A percentile compares a stretch with the other conserved stretches of the same genome.
Evolutionary conservation across 1,140 invertebrate species (phyloP).

Genomic region (Ooceraea biroi): DNA sequence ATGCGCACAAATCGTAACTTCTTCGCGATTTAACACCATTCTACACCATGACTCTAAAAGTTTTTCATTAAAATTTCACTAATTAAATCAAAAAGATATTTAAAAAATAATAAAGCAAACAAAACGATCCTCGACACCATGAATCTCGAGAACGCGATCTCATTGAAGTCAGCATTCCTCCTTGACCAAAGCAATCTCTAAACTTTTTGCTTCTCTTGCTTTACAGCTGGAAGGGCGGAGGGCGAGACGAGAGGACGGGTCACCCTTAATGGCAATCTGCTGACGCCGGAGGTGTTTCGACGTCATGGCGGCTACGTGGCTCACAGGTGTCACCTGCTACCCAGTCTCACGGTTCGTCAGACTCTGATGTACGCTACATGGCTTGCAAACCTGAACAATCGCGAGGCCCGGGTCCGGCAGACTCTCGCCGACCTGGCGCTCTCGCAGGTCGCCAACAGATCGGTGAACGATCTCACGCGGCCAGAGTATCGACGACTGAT

Average conservation of each 20-base stretch:
- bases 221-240: conserved; percentile 90
- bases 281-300: conserved; percentile 93
- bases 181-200: neutral
- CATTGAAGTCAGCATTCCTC: neutral
- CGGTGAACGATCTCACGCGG: conserved; percentile 91
- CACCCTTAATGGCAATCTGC: conserved; percentile 92
- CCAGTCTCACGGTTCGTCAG: conserved; percentile 94
- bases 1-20: neutral
- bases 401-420: conserved; percentile 89
- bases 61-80: neutral
- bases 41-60: neutral
- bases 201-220: conserved; percentile 17
- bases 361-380: conserved; percentile 92
- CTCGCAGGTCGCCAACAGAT: conserved; percentile 94
- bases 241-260: conserved; percentile 94
- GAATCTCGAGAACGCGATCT: neutral
- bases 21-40: neutral
- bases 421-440: conserved; percentile 96
- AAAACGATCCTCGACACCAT: no score
- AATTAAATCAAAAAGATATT: neutral
- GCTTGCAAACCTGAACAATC: conserved; percentile 82
- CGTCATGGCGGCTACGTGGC: conserved; percentile 94
- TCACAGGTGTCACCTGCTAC: conserved; percentile 93
- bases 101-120: neutral
- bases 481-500: conserved; percentile 94